Conservation (phyloP, 2,797 vertebrate species). For the Enteromius paludinosus region DNA sequence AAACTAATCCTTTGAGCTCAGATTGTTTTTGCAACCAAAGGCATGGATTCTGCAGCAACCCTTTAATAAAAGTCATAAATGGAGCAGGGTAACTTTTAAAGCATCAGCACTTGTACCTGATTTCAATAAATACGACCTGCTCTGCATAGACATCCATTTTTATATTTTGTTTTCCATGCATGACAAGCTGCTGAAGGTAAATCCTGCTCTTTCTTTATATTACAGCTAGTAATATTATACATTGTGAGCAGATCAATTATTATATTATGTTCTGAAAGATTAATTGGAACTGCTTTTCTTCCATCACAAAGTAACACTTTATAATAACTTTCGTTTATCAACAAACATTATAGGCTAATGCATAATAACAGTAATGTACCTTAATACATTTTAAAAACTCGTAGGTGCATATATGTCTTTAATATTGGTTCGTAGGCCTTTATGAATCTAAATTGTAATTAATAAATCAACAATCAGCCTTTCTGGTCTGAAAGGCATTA, state of each 20-base stretch:
- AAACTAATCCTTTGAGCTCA: constrained; percentile 36
- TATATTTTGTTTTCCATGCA: not conserved
- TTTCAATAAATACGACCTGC: not conserved
- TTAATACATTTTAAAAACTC: not conserved
- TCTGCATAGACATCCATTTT: not conserved
- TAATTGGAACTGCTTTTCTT: not conserved
- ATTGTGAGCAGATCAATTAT: not conserved
- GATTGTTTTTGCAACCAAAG: constrained; percentile 27
- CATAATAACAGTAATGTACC: not conserved
- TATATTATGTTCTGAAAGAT: not conserved
- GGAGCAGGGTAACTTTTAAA: constrained; percentile 21
- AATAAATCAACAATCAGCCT: no score
- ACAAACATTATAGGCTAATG: not conserved
- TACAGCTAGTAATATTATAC: not conserved
- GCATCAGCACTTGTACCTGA: not conserved
- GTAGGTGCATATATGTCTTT: not conserved
- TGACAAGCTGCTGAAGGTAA: not conserved
- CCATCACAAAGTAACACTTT: not conserved
- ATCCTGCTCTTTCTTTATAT: not conserved
- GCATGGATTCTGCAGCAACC: not conserved
- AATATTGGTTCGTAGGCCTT: not conserved
- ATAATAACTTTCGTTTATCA: not conserved
- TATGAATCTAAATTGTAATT: not conserved
- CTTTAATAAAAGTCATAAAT: not conserved
- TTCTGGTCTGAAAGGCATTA: not conserved